Base-by-base conservation (phyloP, 2,888 invertebrate species). In the Rhodophaea formosa region DNA sequence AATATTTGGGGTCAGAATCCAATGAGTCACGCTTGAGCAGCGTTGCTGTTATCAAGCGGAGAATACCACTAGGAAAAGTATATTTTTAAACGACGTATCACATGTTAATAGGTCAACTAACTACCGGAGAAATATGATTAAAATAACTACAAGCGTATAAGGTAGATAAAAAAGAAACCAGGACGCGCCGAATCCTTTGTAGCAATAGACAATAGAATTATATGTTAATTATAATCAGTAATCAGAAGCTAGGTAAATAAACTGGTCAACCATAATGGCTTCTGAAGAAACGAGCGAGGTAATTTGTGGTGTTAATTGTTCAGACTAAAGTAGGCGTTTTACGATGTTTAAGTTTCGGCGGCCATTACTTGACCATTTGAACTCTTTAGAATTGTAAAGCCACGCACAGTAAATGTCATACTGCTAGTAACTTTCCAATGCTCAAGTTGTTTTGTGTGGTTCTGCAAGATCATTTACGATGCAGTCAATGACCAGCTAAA, bases 11-110 rank as follows among this genome's bases (percentile, higher is more conserved):
- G 78, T 77, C 75, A 75, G 66, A 61, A 74, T 68, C 70, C 62
- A 57, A 70, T 78, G 79, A 81, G 67, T 80, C 80, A 80, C 60
- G 39, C 64, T 69, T 70, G 68, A 64, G 75, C 69, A 70, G 52
- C 46, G 42, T 56, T 29, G 43, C 44, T 54, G 60, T 67, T 66
- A 68, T 68, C 72, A 57, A 67, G 58, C 64, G 68, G 69, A 71
- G 64, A 65, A 64, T 61, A 63, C 65, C 63, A 55, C 65, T 64
- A 46, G 54, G 62, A 65, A 59, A 56, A 64, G 62, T 66, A 65
- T 61, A 66, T 43, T 43, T 64, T 67, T 63, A 65, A 66, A 65
- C 61, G 56, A 29, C 60, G 57, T 39, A 61, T 45, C 56, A 58
- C 63, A 60, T 62, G 70, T 66, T 68, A 69, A 61, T 62, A 62